Evolutionary conservation across 2,113 vertebrate species (phyloP).

Genomic region (Rhinolophus sinicus): DNA sequence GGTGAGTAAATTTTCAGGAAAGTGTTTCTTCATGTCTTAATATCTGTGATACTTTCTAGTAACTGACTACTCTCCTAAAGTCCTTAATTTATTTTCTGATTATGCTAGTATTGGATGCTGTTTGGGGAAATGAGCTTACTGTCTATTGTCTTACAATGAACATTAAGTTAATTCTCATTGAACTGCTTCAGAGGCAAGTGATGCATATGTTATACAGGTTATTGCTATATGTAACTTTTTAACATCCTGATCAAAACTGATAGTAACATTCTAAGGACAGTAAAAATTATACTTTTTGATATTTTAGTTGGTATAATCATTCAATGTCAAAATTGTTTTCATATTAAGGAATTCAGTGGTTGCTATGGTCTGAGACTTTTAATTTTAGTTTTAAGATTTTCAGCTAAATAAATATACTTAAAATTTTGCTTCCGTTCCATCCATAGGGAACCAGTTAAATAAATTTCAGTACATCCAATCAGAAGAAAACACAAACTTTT

Average conservation of each 20-base stretch:
- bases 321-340: neutral
- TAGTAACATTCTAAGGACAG: neutral
- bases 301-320: constrained; percentile 31
- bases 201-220: neutral
- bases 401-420: neutral
- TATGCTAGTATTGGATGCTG: neutral
- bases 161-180: neutral
- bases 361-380: neutral
- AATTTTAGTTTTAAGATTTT: constrained; percentile 36
- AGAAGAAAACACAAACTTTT: neutral
- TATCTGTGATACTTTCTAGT: neutral
- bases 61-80: neutral
- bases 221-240: neutral
- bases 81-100: constrained; percentile 3
- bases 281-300: neutral
- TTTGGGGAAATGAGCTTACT: neutral
- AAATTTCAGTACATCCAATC: neutral
- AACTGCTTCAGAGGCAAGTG: neutral
- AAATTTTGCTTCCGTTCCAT: constrained; percentile 14
- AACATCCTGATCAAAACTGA: neutral
- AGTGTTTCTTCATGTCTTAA: neutral
- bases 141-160: neutral
- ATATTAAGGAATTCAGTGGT: constrained; percentile 28
- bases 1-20: neutral
- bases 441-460: neutral